Base-by-base conservation (phyloP, 2,888 invertebrate genomes). In the Agriopis leucophaearia region DNA sequence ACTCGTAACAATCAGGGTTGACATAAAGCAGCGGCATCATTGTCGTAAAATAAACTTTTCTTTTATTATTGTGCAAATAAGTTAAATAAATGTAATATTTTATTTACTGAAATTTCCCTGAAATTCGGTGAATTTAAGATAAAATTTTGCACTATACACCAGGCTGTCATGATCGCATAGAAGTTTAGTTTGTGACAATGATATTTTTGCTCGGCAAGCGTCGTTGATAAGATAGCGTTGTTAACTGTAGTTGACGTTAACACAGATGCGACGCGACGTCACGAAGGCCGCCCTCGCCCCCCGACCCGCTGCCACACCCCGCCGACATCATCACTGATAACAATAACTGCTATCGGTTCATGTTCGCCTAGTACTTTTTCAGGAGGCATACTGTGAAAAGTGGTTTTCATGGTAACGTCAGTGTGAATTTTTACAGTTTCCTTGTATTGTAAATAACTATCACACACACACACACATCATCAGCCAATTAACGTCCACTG, bases 321-420 rank as follows among this genome's bases (percentile, higher is more conserved):
- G 78, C 80, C 74, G 73, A 64, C 81, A 75, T 75, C 83, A 77
- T 78, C 78, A 81, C 80, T 89, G 91, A 90, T 89, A 91, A 90
- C 90, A 87, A 88, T 87, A 78, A 87, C 89, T 84, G 77, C 87
- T 84, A 80, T 80, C 80, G 76, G 78, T 73, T 88, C 78, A 90
- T 92, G 91, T 74, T 88, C 80, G 90, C 92, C 92, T 92, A 85
- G 92, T 92, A 92, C 88, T 85, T 86, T 91, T 92, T 92, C 92
- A 92, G 91, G 81, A 82, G 80, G 70, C 70, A 77, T 81, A 76
- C 74, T 66, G 84, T 85, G 86, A 84, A 88, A 88, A 89, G 80
- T 78, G 77, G 72, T 87, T 91, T 91, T 88, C 88, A 85, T 80
- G 52, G 69, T 75, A 77, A 84, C 84, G 82, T 86, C 77, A 78